Conservation (phyloP, 2,113 vertebrate genomes). For the Passer domesticus region DNA sequence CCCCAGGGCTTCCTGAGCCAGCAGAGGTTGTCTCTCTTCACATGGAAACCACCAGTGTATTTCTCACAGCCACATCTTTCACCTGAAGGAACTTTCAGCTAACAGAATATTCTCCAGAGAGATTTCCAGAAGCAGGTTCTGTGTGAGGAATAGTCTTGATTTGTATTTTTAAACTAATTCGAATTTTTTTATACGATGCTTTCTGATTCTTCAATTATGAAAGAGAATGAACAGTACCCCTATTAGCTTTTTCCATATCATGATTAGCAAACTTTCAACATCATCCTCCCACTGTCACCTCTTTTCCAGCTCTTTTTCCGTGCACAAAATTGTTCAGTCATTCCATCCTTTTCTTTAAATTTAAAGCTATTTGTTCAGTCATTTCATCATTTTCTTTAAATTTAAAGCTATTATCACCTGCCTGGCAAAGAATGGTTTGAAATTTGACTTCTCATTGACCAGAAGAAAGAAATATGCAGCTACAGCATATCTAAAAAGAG, state of each 20-base stretch:
- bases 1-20: neutral
- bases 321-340: neutral
- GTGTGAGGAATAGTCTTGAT: neutral
- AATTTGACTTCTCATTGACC: neutral
- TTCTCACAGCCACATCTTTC: neutral
- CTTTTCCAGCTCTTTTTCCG: neutral
- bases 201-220: neutral
- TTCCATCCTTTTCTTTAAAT: neutral
- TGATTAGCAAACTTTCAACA: neutral
- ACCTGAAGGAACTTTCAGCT: neutral
- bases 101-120: neutral
- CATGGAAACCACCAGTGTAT: neutral
- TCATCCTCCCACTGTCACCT: neutral
- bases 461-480: neutral
- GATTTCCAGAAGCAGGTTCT: neutral
- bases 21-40: neutral
- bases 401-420: neutral
- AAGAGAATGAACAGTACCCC: neutral
- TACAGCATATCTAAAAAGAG: neutral
- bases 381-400: neutral
- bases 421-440: neutral
- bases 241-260: neutral
- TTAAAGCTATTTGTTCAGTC: neutral
- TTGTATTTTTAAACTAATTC: neutral
- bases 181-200: fast-evolving